Conservation (phyloP, 1,140 invertebrate species). For the Neocloeon triangulifer region DNA sequence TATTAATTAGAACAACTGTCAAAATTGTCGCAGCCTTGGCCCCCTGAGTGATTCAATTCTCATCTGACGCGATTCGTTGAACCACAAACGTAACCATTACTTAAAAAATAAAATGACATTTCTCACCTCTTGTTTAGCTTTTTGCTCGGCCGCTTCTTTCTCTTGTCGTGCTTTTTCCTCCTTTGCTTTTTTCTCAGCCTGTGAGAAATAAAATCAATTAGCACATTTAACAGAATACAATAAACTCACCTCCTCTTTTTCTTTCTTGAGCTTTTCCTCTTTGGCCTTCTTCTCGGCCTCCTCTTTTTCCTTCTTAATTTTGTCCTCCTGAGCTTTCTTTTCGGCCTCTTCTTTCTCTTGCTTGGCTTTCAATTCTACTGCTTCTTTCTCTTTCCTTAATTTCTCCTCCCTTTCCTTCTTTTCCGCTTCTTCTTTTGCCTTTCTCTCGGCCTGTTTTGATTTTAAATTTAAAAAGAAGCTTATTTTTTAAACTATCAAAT, state of each 20-base stretch:
- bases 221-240: too few species aligned
- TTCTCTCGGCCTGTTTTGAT: conserved; percentile 6
- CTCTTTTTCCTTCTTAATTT: conserved; percentile 6
- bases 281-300: too few species aligned
- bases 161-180: conserved; percentile 8
- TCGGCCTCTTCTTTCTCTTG: conserved; percentile 7
- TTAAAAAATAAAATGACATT: too few species aligned
- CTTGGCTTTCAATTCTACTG: conserved; percentile 9
- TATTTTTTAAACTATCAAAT: too few species aligned
- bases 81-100: too few species aligned
- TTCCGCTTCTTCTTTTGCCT: conserved; percentile 5
- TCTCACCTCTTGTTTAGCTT: conserved; percentile 7
- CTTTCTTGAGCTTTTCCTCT: conserved; percentile 9
- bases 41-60: too few species aligned
- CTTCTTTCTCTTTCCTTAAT: conserved; percentile 7
- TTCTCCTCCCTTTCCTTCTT: conserved; percentile 6
- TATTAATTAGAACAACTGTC: too few species aligned
- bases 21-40: too few species aligned
- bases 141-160: conserved; percentile 9
- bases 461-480: too few species aligned
- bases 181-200: conserved; percentile 9
- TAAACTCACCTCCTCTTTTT: conserved; percentile 5
- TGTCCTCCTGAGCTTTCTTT: conserved; percentile 6
- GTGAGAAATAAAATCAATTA: too few species aligned
- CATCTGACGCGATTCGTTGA: too few species aligned